Conservation (phyloP, 1,140 invertebrate genomes). For the Lepidurus couesii region DNA sequence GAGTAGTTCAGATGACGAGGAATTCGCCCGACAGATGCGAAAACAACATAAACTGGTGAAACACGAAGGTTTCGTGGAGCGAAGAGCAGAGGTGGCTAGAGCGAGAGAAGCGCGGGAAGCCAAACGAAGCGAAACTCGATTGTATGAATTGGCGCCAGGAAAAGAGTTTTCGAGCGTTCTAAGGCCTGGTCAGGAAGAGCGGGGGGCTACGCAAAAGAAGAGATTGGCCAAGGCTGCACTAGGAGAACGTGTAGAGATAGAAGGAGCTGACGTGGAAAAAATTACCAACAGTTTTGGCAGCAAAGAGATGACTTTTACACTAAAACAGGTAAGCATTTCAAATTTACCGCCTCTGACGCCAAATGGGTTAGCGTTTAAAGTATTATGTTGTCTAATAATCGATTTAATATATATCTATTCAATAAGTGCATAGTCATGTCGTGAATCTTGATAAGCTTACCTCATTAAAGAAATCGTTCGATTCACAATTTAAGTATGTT, state of each 20-base stretch:
- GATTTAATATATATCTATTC: too few species aligned
- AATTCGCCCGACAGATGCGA: slow-evolving; percentile 71
- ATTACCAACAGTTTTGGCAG: slow-evolving; percentile 57
- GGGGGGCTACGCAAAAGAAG: slow-evolving; percentile 12
- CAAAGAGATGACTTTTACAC: slow-evolving; percentile 67
- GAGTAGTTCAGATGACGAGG: slow-evolving; percentile 62
- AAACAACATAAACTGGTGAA: slow-evolving; percentile 59
- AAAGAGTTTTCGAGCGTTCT: slow-evolving; percentile 52
- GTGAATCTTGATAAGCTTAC: too few species aligned
- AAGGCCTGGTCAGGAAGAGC: slow-evolving; percentile 43
- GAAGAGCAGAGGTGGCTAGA: slow-evolving; percentile 35
- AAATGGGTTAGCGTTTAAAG: too few species aligned
- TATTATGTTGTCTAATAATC: too few species aligned
- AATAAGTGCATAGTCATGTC: too few species aligned
- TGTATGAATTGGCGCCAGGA: slow-evolving; percentile 60
- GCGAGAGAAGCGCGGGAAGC: slow-evolving; percentile 1
- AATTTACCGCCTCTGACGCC: not conserved
- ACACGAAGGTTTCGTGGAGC: slow-evolving; percentile 44
- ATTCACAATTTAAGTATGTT: too few species aligned
- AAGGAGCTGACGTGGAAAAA: slow-evolving; percentile 52
- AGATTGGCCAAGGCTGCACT: slow-evolving; percentile 49
- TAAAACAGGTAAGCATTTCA: slow-evolving; percentile 50
- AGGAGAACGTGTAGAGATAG: slow-evolving; percentile 58
- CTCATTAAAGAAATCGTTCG: too few species aligned
- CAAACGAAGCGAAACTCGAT: slow-evolving; percentile 46